Evolutionary conservation across 2,113 vertebrate genomes (phyloP), one percentile per base, ranked within the genome.

Genomic region (Seriola rivoliana): DNA sequence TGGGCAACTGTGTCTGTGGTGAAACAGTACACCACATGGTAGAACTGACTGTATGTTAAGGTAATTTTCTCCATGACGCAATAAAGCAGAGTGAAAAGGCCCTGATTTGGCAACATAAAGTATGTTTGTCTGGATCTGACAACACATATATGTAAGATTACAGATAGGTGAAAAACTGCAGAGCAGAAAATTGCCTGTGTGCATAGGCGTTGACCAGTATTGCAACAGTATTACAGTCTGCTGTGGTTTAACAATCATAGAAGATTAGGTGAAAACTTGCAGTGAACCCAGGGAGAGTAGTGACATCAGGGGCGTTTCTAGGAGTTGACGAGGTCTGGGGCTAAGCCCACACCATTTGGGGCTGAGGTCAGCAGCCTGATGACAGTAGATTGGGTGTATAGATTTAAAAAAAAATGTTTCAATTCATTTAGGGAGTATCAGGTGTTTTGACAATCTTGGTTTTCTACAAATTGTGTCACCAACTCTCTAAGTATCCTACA

Each of bases 251-350:
- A 83, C 67, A 63, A 78, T 80, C 80, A 46, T n/a, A 74, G 58
- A 50, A 48, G 72, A 77, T 80, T 70, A 82, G 50, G 32, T 63
- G 57, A 87, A 82, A 82, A 58, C 84, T 86, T 65, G 54, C 63
- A 86, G 68, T 85, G 83, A 89, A 88, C 82, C 58, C 64, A 63
- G 58, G 69, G 52, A 84, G 52, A 85, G 58, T 8, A 13, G 87
- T 92, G 85, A 88, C 80, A 81, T 90, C 86, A 42, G 40, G 40
- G 40, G 40, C 40, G 7, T 42, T 42, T 42, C 40, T 42, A 42
- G 40, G 40, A 42, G 40, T 42, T 42, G 40, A 42, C 40, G 8
- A 42, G 40, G 40, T 11, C 40, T 42, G 40, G 40, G 40, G 40
- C 40, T 1, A 42, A 42, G 40, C 8, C 40, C 40, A 42, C 7